phyloP scores from a whole-genome alignment of 2,113 vertebrate species.

The Hippocampus zosterae region DNA sequence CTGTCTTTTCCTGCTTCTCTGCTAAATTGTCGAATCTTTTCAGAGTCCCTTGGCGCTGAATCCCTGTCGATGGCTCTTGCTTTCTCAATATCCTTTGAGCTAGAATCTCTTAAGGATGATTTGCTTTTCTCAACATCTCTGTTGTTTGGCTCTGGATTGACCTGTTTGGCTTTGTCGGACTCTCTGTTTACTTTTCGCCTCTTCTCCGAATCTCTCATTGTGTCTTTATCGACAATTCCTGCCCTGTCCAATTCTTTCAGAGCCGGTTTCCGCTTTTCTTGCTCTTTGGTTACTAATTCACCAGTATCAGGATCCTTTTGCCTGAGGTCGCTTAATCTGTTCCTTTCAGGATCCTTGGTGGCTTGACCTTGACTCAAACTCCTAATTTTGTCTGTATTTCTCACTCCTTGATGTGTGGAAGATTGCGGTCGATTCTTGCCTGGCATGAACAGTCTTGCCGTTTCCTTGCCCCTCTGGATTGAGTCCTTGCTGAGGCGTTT shows the following conservation, averaged over 20 bases:
- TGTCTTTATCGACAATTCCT: constrained; percentile 42
- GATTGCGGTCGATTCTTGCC: constrained; percentile 49
- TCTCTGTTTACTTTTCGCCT: constrained; percentile 50
- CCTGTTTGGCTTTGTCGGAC: constrained; percentile 50
- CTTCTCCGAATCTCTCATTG: constrained; percentile 52
- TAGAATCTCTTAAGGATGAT: constrained; percentile 42
- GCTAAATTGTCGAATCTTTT: constrained; percentile 51
- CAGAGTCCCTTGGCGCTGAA: constrained; percentile 40
- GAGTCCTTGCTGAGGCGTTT: constrained; percentile 58
- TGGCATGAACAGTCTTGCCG: constrained; percentile 31
- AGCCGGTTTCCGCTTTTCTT: constrained; percentile 45
- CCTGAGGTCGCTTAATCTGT: constrained; percentile 46
- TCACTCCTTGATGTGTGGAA: constrained; percentile 48
- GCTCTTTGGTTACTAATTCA: constrained; percentile 53
- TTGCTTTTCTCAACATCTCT: constrained; percentile 58
- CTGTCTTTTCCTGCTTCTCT: constrained; percentile 63
- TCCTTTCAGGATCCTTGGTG: constrained; percentile 55
- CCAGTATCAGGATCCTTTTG: constrained; percentile 52
- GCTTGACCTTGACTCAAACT: constrained; percentile 45
- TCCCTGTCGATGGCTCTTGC: constrained; percentile 43
- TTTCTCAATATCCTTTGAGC: constrained; percentile 54
- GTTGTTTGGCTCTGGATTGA: constrained; percentile 47
- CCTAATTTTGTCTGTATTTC: constrained; percentile 56
- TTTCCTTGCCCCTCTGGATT: constrained; percentile 50
- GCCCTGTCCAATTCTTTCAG: constrained; percentile 59